phyloP scores from a whole-genome alignment of 2,113 vertebrate species.

The Xiphophorus hellerii region DNA sequence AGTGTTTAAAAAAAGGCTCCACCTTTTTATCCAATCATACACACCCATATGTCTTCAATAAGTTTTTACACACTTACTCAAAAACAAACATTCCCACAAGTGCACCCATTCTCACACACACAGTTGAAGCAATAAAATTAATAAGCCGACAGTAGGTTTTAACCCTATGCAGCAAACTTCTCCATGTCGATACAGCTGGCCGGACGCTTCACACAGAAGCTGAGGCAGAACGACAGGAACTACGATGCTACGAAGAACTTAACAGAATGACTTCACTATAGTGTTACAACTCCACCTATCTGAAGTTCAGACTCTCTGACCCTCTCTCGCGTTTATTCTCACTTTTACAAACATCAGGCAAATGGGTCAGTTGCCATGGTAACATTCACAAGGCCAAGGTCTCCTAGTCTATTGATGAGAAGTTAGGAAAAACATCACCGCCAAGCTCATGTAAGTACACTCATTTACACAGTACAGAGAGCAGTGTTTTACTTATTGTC shows the following conservation, averaged over 20 bases:
- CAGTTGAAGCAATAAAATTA: slow-evolving; percentile 45
- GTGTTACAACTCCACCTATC: slow-evolving; percentile 87
- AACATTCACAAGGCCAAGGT: slow-evolving; percentile 92
- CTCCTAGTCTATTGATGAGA: slow-evolving; percentile 90
- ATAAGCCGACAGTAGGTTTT: slow-evolving; percentile 87
- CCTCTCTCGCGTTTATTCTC: slow-evolving; percentile 78
- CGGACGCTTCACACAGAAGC: slow-evolving; percentile 86
- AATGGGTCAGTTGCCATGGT: slow-evolving; percentile 95
- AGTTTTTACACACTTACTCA: slow-evolving; percentile 73
- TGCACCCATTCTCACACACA: slow-evolving; percentile 53
- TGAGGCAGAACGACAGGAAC: slow-evolving; percentile 18
- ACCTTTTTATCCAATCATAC: slow-evolving; percentile 69
- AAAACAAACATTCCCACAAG: background rate
- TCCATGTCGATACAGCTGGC: slow-evolving; percentile 94
- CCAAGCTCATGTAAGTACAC: background rate
- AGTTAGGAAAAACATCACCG: slow-evolving; percentile 84
- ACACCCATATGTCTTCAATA: slow-evolving; percentile 48
- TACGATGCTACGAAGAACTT: slow-evolving; percentile 27
- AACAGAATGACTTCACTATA: slow-evolving; percentile 9
- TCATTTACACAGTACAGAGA: background rate
- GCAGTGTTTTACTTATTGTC: background rate
- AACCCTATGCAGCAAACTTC: slow-evolving; percentile 92
- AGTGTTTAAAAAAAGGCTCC: slow-evolving; percentile 86
- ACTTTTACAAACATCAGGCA: slow-evolving; percentile 82
- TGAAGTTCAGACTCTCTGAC: slow-evolving; percentile 82